These are phyloP conservation scores for Pachyramphus minor DNA, from an alignment of 2,113 vertebrate species.

Conservation along the genomic window DNA sequence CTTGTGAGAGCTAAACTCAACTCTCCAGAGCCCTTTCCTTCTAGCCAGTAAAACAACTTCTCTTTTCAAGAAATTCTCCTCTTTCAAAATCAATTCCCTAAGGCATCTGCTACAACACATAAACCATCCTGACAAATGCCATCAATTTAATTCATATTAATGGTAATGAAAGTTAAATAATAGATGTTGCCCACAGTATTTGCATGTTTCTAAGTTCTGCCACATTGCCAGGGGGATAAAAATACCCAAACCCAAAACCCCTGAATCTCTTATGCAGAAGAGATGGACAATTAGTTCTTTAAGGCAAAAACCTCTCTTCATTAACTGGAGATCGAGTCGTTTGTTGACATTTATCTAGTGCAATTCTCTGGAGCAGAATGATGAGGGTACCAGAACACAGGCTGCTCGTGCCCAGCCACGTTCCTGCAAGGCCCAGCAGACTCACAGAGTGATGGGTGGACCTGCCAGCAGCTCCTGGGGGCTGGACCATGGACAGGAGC, in stretches of 20 bases:
- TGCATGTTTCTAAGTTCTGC: not conserved
- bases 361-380: not conserved
- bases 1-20: not conserved
- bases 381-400: not conserved
- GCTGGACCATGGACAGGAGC: not conserved
- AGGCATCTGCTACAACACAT: not conserved
- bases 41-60: not conserved
- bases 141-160: slow-evolving; percentile 45
- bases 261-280: not conserved
- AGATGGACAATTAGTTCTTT: not conserved
- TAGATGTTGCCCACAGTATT: not conserved
- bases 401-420: not conserved
- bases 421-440: not conserved
- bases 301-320: slow-evolving; percentile 8
- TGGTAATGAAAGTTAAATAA: slow-evolving; percentile 44
- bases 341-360: not conserved
- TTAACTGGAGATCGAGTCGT: not conserved
- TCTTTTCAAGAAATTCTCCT: not conserved
- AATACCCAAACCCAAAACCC: not conserved
- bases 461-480: not conserved
- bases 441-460: accelerated
- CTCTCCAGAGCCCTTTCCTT: not conserved
- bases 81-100: not conserved
- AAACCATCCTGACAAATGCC: slow-evolving; percentile 24
- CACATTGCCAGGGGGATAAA: not conserved